Percentiles rank a stretch among this genome's conserved stretches.
Evolutionary conservation across 2,888 invertebrate species (phyloP).

Genomic region (Antitype chi): DNA sequence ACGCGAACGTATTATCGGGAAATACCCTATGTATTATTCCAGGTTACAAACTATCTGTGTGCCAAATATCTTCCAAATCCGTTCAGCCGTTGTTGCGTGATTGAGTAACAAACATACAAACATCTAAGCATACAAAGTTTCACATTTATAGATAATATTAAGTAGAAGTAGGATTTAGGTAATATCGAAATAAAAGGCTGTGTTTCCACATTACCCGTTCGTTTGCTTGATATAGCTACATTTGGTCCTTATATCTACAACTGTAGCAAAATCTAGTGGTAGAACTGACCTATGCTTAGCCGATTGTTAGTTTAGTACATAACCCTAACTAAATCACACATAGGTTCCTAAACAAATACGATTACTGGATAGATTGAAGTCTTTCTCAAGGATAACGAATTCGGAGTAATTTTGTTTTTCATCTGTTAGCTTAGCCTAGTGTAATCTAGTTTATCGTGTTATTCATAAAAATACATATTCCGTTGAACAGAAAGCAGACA

Average conservation of each 20-base stretch:
- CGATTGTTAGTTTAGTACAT: conserved; percentile 27
- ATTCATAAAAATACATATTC: conserved; percentile 26
- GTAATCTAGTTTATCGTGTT: conserved; percentile 15
- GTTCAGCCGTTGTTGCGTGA: too few species aligned
- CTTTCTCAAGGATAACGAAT: conserved; percentile 18
- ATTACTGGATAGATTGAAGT: conserved; percentile 24
- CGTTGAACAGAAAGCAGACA: background rate
- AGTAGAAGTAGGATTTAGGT: too few species aligned
- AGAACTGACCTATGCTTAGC: too few species aligned
- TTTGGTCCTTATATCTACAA: background rate
- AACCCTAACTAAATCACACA: conserved; percentile 23
- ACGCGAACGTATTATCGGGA: too few species aligned
- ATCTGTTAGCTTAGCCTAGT: conserved; percentile 9
- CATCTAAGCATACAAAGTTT: too few species aligned
- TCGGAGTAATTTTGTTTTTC: conserved; percentile 11
- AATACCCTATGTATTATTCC: too few species aligned
- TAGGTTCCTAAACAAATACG: conserved; percentile 32
- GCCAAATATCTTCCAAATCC: too few species aligned
- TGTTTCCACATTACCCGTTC: background rate
- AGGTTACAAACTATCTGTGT: too few species aligned
- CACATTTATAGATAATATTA: too few species aligned
- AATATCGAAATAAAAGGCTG: background rate
- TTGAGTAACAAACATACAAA: too few species aligned
- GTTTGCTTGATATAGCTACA: background rate
- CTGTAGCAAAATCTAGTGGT: background rate